Evolutionary conservation across 2,797 vertebrate species (phyloP), one percentile per base, ranked within the genome.

Genomic region (Periparus ater): DNA sequence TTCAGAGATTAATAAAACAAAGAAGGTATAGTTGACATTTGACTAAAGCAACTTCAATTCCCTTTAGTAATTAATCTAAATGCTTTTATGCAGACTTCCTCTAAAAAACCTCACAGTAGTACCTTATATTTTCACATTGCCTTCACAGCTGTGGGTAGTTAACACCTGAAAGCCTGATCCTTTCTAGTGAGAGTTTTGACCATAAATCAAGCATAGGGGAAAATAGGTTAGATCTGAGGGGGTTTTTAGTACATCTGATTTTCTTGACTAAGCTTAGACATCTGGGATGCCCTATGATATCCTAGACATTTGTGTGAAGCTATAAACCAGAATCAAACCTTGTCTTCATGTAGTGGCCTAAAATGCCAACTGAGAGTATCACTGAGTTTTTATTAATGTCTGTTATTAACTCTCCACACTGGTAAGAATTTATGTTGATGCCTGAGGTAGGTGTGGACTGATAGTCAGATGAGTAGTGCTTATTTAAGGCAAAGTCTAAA

Each of bases 1-100:
- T 76, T 89, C 61, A 61, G 26, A 87, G 17, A 70, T 85, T 85
- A 93, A 65, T 74, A 90, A 88, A 90, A 91, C 65, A 77, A 83
- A 85, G 48, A 55, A 80, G 6, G 3, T 50, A 45, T 27, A 83
- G 29, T 30, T 83, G 51, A 62, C 74, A 83, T 53, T 81, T 86
- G 74, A 68, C 66, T 62, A 47, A 75, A 95, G 36, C 13, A 83
- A 88, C 36, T 54, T 79, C 17, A 88, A 85, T 83, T 89, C 20
- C n/a, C 51, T 61, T 82, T 72, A 58, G 11, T 73, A 77, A 89
- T 77, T 85, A 89, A 78, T 51, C 7, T 55, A 71, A 80, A 83
- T 47, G 9, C 1, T 77, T 88, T 89, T 42, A 83, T 7, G 9
- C 10, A 18, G 17, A 60, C 9, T 77, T 8, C 22, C 8, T 66